These are phyloP conservation scores for Trididemnum clinides DNA, from an alignment of 23 tunicate species.

Conservation along the genomic window DNA sequence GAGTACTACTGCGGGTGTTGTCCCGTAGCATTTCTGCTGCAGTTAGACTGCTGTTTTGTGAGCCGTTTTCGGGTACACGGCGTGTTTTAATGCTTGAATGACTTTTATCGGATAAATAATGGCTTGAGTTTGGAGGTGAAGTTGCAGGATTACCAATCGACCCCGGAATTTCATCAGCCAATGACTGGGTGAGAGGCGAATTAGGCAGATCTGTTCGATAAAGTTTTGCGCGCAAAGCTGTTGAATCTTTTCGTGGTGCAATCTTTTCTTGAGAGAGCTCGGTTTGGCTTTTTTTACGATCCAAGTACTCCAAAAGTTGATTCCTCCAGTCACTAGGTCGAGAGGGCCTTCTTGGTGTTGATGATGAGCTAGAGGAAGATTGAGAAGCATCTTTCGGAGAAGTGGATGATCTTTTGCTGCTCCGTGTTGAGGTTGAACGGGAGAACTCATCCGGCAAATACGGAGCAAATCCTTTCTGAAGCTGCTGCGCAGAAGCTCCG, in stretches of 20 bases:
- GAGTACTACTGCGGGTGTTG: neutral
- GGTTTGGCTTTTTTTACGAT: constrained; percentile 21
- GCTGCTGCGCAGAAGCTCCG: constrained; percentile 15
- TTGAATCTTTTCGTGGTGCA: neutral
- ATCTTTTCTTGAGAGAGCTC: neutral
- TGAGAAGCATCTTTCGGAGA: neutral
- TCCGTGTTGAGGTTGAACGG: constrained; percentile 4
- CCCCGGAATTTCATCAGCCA: neutral
- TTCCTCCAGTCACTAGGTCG: constrained; percentile 81
- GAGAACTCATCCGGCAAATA: constrained; percentile 22
- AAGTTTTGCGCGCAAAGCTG: neutral
- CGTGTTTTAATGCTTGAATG: too few relatives aligned
- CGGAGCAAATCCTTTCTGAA: constrained; percentile 43
- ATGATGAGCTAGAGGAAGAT: neutral
- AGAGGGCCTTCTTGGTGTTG: constrained; percentile 2
- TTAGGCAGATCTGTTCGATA: too few relatives aligned
- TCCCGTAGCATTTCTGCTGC: neutral
- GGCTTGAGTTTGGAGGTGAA: neutral
- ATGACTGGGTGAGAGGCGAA: neutral
- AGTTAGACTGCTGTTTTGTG: neutral
- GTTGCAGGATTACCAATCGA: neutral
- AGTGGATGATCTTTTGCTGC: neutral
- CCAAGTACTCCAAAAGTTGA: constrained; percentile 76
- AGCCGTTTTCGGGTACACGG: neutral
- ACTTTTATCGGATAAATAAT: neutral